A percentile compares a stretch with the other conserved stretches of the same genome.
These are phyloP conservation scores for Ceratothoa steindachneri DNA, from an alignment of 2,888 invertebrate genomes.

Conservation along the genomic window DNA sequence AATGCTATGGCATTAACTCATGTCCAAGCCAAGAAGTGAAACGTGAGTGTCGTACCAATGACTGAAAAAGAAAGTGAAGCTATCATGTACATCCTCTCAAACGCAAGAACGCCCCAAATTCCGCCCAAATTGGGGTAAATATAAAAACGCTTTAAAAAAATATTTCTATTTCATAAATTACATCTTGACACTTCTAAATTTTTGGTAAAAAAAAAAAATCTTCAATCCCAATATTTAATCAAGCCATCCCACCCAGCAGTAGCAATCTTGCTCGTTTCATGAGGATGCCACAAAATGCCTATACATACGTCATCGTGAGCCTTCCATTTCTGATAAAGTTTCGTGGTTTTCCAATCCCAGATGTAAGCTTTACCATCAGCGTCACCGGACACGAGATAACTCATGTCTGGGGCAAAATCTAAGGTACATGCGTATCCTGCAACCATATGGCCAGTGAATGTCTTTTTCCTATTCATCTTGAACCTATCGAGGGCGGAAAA, in stretches of 20 bases:
- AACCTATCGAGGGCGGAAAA: slow-evolving; percentile 96
- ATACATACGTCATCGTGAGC: slow-evolving; percentile 98
- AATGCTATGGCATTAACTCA: no score
- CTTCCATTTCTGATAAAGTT: slow-evolving; percentile 96
- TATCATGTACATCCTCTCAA: no score
- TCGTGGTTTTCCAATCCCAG: slow-evolving; percentile 99
- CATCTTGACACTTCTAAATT: background rate
- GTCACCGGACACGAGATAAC: slow-evolving; percentile 94
- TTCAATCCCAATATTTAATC: slow-evolving; percentile 97
- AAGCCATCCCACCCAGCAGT: slow-evolving; percentile 98
- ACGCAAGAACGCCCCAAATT: no score
- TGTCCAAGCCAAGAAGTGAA: no score
- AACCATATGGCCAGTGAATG: slow-evolving; percentile 98
- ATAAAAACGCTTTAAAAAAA: background rate
- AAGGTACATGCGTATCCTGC: slow-evolving; percentile 96
- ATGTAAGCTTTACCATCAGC: slow-evolving; percentile 98
- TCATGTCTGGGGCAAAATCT: slow-evolving; percentile 98
- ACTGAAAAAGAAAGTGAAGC: no score
- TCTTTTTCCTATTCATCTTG: slow-evolving; percentile 96
- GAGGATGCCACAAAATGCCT: slow-evolving; percentile 93
- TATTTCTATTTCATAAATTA: background rate
- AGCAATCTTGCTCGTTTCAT: slow-evolving; percentile 94
- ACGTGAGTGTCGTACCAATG: no score
- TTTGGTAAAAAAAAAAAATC: background rate
- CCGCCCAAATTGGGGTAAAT: no score